Conservation (phyloP, 1,140 invertebrate species). For the Dendrolimus punctatus region DNA sequence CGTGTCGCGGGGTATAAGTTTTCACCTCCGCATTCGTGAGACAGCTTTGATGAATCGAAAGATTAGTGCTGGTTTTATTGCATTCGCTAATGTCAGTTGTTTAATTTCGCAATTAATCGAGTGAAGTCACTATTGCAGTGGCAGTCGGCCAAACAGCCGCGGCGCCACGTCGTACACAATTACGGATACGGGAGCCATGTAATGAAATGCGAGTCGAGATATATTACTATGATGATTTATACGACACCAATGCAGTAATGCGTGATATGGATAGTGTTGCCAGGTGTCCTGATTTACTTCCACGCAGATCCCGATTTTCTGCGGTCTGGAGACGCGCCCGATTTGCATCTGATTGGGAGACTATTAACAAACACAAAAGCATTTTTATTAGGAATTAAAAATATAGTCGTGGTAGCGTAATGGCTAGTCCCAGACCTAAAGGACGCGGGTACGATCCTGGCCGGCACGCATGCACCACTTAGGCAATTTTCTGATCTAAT, state of each 20-base stretch:
- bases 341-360: no score
- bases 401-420: no score
- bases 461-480: no score
- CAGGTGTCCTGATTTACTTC: no score
- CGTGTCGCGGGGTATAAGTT: conserved; percentile 11
- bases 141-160: conserved; percentile 45
- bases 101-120: conserved; percentile 31
- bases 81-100: conserved; percentile 23
- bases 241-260: conserved; percentile 24
- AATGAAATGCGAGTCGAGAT: conserved; percentile 32
- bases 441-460: no score
- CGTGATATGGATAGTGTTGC: conserved; percentile 7
- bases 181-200: conserved; percentile 38
- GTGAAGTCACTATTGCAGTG: conserved; percentile 33
- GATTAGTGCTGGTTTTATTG: conserved; percentile 24
- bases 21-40: conserved; percentile 11
- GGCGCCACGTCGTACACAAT: conserved; percentile 51
- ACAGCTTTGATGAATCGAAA: conserved; percentile 19
- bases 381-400: no score
- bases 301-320: no score
- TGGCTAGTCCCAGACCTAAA: no score
- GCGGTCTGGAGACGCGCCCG: no score
- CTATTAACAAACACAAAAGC: no score
- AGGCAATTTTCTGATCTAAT: no score
- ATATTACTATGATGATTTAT: conserved; percentile 49